Conservation (phyloP, 2,888 invertebrate species). For the Protodeltote pygarga region DNA sequence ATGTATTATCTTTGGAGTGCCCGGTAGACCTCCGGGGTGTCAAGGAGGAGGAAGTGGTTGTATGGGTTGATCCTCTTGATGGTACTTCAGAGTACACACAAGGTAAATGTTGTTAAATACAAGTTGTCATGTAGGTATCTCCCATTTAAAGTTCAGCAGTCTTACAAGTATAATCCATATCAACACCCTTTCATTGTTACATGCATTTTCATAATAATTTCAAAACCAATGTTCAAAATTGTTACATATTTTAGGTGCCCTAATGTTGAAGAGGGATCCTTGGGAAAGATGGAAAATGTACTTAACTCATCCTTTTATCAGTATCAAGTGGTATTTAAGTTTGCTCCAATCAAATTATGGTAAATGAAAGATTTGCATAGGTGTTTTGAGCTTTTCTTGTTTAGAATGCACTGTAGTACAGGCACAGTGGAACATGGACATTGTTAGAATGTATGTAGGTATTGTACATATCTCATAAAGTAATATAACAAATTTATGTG, state of each 20-base stretch:
- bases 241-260: conserved; percentile 80
- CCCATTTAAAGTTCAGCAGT: neutral
- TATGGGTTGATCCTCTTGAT: conserved; percentile 99
- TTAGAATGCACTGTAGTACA: conserved; percentile 39
- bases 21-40: conserved; percentile 89
- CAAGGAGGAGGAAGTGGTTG: conserved; percentile 94
- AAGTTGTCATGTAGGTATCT: neutral
- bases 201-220: conserved; percentile 21
- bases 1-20: conserved; percentile 88
- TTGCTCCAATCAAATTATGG: conserved; percentile 85
- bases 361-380: conserved; percentile 63
- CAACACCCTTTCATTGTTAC: conserved; percentile 31
- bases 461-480: conserved; percentile 37
- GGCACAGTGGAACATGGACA: conserved; percentile 23
- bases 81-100: conserved; percentile 99
- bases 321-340: conserved; percentile 86
- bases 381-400: conserved; percentile 42
- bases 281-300: conserved; percentile 87
- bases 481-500: conserved; percentile 9
- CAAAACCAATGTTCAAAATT: conserved; percentile 6
- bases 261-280: conserved; percentile 85
- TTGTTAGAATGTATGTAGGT: conserved; percentile 39
- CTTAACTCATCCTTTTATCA: conserved; percentile 84
- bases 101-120: conserved; percentile 78
- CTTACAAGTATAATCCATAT: neutral